Evolutionary conservation across 23 tunicate genomes (phyloP).

Genomic region (Styela plicata): DNA sequence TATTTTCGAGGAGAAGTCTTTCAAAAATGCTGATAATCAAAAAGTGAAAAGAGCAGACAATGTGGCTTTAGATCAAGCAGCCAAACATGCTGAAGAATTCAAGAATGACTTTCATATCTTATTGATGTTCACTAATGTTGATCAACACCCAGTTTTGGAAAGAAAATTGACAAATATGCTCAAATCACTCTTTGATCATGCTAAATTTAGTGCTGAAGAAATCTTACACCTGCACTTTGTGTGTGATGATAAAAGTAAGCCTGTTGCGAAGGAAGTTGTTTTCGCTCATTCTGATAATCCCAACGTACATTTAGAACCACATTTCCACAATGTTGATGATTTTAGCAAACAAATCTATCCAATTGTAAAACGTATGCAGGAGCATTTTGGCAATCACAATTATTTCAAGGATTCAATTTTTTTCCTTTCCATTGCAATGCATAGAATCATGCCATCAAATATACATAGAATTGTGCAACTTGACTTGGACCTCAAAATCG

Average conservation of each 20-base stretch:
- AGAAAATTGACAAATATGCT: constrained; percentile 51
- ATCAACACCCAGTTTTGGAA: constrained; percentile 37
- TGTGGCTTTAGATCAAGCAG: constrained; percentile 41
- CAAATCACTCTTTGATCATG: constrained; percentile 71
- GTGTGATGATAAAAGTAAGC: constrained; percentile 72
- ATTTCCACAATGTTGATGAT: constrained; percentile 52
- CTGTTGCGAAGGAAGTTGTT: constrained; percentile 42
- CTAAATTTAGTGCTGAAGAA: constrained; percentile 59
- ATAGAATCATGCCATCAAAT: constrained; percentile 55
- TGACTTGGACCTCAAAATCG: constrained; percentile 74
- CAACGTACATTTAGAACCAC: constrained; percentile 54
- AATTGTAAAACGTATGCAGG: constrained; percentile 39
- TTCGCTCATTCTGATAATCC: constrained; percentile 56
- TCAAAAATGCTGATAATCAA: constrained; percentile 9
- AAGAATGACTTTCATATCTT: constrained; percentile 71
- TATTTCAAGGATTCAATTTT: constrained; percentile 76
- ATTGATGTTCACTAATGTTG: constrained; percentile 61
- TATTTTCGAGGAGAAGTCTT: constrained; percentile 12
- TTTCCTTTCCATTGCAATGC: constrained; percentile 73
- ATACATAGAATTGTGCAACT: constrained; percentile 76
- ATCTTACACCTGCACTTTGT: constrained; percentile 81
- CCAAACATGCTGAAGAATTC: constrained; percentile 68
- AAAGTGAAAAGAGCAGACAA: constrained; percentile 31
- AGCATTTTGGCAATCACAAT: constrained; percentile 57
- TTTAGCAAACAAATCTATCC: constrained; percentile 45